Evolutionary conservation across 2,888 invertebrate species (phyloP).

Genomic region (Andrena hattorfiana): DNA sequence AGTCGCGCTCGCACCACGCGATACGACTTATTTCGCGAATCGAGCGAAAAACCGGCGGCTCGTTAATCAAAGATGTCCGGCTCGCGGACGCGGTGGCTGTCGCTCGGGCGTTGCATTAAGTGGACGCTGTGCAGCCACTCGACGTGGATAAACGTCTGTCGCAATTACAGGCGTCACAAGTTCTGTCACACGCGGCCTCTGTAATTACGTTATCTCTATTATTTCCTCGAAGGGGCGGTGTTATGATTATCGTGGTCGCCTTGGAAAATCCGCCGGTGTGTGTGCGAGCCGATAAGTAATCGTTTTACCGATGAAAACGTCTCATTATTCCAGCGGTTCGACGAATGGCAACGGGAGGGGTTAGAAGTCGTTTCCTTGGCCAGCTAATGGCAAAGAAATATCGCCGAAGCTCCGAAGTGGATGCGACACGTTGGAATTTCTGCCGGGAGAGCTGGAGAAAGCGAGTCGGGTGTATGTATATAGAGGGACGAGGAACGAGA

Average conservation of each 20-base stretch:
- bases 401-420: background rate
- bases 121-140: conserved; percentile 7
- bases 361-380: background rate
- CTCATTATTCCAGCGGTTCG: background rate
- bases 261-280: conserved; percentile 19
- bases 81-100: conserved; percentile 9
- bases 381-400: background rate
- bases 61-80: conserved; percentile 22
- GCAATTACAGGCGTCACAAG: conserved; percentile 57
- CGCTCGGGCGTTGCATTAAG: conserved; percentile 11
- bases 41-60: background rate
- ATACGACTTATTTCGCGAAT: conserved; percentile 31
- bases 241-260: conserved; percentile 32
- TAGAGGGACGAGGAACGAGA: conserved; percentile 26
- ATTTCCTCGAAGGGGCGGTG: conserved; percentile 14
- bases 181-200: conserved; percentile 34
- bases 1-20: conserved; percentile 2
- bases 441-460: conserved; percentile 43
- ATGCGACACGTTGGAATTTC: conserved; percentile 46
- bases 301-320: conserved; percentile 16
- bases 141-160: conserved; percentile 27
- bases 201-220: conserved; percentile 50
- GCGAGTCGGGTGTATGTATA: conserved; percentile 2
- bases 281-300: conserved; percentile 8
- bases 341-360: background rate